Base-by-base conservation (phyloP, 2,888 invertebrate species). In the Diaperis boleti region DNA sequence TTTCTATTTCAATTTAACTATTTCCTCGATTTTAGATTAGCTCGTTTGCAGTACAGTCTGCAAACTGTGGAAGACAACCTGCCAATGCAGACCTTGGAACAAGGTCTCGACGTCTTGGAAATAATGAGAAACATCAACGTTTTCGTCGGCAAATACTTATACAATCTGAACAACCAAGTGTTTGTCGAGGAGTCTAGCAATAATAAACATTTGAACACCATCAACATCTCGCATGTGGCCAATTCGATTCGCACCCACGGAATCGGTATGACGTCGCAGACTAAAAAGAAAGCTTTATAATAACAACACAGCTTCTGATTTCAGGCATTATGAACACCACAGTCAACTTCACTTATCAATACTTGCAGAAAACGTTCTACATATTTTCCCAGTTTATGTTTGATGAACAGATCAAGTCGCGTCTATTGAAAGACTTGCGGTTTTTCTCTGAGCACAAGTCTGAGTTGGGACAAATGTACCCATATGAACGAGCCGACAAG, bases 161-260 rank as follows among this genome's bases (percentile, higher is more conserved):
- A 99, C 82, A 98, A 98, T 82, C 86, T 99, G 70, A 97, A 97
- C 78, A 95, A 95, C 74, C 98, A 98, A 83, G 91, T 96, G 64
- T 99, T 98, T 80, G 89, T 98, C 59, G 97, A 98, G 81, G 90
- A 92, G 69, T 89, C 89, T 56, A 96, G 95, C 76, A 90, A 91
- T 72, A 96, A 94, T 79, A 97, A 97, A 77, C 92, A 96, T 82
- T 83, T 99, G 66, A 97, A 97, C 78, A 95, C 97, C 0, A 95
- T 99, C 70, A 94, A 95, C 69, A 96, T 98, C 67, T 87, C 91
- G 3, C 98, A 99, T 78, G 91, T 98, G 62, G 96, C 97, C 0
- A 98, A 98, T 83, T 98, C 98, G 0, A 93, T 99, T 70, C 87
- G 97, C 72, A 97, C 97, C 0, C 98, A 98, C 78, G 98, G 98